Base-by-base conservation (phyloP, 2,888 invertebrate species). In the Hedya salicella region DNA sequence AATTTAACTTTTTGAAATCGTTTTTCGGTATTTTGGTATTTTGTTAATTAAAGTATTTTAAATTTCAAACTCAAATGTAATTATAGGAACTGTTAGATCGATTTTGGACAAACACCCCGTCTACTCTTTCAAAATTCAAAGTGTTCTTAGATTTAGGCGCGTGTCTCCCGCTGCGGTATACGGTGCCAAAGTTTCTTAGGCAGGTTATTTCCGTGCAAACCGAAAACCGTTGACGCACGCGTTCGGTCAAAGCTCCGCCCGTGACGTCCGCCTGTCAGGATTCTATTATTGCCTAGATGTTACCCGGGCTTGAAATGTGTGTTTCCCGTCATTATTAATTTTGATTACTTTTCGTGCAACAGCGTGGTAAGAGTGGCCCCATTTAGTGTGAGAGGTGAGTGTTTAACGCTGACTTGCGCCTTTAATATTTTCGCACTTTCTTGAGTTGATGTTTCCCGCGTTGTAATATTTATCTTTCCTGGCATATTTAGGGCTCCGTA, bases 121-220 rank as follows among this genome's bases (percentile, higher is more conserved):
- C n/a, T n/a, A n/a, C n/a, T n/a, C n/a, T n/a, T n/a, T n/a, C n/a
- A n/a, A n/a, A n/a, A n/a, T n/a, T n/a, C n/a, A n/a, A n/a, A 39
- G 21, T 16, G 40, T 61, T 48, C 57, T 57, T 52, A 50, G 71
- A 80, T 77, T 79, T 83, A 81, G 79, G 76, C 72, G 73, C 70
- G 73, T 73, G 79, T 80, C 88, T 88, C 88, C 88, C 84, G 87
- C 86, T 74, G 82, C 80, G 88, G 81, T 74, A 75, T 76, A 70
- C 78, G 79, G 68, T 88, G 88, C 88, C 88, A 88, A 88, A 80
- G 80, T 79, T 82, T 82, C 80, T 78, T 79, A 80, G 79, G 76
- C 74, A 78, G 71, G 75, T 82, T 88, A 88, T 88, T 88, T 88
- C 79, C 77, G 86, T 79, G 74, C 75, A 68, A 73, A 73, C 72